phyloP scores from a whole-genome alignment of 2,113 vertebrate species.

The Tringa solitaria region DNA sequence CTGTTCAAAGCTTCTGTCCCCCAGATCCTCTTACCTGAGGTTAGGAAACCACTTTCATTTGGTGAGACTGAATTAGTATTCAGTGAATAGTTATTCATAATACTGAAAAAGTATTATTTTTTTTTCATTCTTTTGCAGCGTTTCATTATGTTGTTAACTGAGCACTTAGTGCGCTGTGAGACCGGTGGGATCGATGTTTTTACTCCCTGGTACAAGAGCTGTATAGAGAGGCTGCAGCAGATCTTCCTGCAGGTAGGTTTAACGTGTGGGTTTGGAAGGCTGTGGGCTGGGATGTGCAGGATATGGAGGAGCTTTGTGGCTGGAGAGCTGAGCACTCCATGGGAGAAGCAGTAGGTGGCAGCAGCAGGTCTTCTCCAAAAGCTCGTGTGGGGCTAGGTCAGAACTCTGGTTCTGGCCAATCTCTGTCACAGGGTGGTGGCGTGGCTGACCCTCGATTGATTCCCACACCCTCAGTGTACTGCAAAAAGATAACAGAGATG shows the following conservation, averaged over 20 bases:
- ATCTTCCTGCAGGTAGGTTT: slow-evolving; percentile 90
- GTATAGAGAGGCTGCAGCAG: slow-evolving; percentile 93
- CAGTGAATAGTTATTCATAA: neutral
- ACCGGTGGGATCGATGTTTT: slow-evolving; percentile 89
- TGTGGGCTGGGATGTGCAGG: rapidly evolving
- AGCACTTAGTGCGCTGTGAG: slow-evolving; percentile 94
- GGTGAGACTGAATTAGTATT: rapidly evolving
- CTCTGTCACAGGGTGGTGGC: neutral
- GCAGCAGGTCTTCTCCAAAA: neutral
- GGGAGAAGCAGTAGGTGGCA: neutral
- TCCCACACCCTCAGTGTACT: neutral
- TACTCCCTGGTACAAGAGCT: slow-evolving; percentile 97
- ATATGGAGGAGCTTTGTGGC: rapidly evolving
- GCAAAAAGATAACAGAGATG: neutral
- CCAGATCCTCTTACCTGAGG: neutral
- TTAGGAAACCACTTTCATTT: neutral
- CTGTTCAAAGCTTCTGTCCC: neutral
- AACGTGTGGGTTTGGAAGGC: rapidly evolving
- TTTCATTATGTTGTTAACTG: slow-evolving; percentile 98
- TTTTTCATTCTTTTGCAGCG: slow-evolving; percentile 73
- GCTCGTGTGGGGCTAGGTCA: rapidly evolving
- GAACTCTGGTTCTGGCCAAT: neutral
- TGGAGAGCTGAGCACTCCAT: rapidly evolving
- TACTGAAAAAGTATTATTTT: neutral
- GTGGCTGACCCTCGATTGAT: neutral